Base-by-base conservation (phyloP, 2,888 invertebrate species). In the Aricia artaxerxes region DNA sequence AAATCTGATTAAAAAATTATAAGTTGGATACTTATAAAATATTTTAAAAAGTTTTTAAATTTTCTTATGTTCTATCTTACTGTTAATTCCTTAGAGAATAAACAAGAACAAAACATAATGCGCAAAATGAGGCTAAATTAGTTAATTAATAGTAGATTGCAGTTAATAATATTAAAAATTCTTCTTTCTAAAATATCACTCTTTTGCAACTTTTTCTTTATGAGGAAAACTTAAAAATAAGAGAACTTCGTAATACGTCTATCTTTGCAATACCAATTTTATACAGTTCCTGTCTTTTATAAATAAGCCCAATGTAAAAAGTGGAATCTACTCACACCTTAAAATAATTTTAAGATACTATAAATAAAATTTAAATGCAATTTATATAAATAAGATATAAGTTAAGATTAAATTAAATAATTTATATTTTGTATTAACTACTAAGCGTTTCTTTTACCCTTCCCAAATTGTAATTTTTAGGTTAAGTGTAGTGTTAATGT, bases 391-490 rank as follows among this genome's bases (percentile, higher is more conserved):
- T 73, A 73, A 73, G 73, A 3, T 73, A 9, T 31, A 11, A 44
- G 44, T n/a, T 73, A 73, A 73, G 73, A 4, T 73, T 40, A 73
- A 73, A 73, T 73, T 73, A 73, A 73, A 44, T 73, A 44, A 73
- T 73, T 73, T 73, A 73, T 73, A 73, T 24, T 44, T 38, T 44
- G 40, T 73, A 57, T 16, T 57, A 73, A 7, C n/a, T 73, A 44
- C 9, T 44, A n/a, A n/a, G 16, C 7, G 16, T 40, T 44, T 73
- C 4, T n/a, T 44, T 16, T 40, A 16, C 44, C 9, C 3, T 7
- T 61, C 64, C 64, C 7, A 64, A 64, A 9, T 64, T 61, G 1
- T n/a, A 6, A 64, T 3, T 31, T 31, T 64, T 3, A 31, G 3
- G 2, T 44, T 1, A 7, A 40, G 40, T 40, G 40, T 40, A 40